A percentile compares a stretch with the other conserved stretches of the same genome.
These are phyloP conservation scores for Sceloporus tristichus DNA, from an alignment of 2,113 vertebrate species.

Conservation along the genomic window DNA sequence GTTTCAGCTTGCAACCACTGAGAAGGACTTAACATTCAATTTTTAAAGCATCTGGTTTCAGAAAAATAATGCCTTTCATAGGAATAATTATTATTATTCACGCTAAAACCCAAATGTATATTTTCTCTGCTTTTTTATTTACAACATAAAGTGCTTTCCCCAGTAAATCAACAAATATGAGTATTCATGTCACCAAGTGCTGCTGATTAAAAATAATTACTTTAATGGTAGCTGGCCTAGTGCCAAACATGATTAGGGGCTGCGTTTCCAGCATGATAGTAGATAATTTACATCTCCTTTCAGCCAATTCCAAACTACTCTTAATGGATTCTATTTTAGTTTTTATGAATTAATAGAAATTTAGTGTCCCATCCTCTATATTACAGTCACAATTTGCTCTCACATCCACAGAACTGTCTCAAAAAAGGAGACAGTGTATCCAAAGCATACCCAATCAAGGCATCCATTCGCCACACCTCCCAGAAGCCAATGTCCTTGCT, in stretches of 20 bases:
- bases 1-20: background rate
- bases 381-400: conserved; percentile 73
- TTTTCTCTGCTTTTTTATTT: conserved; percentile 83
- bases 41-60: conserved; percentile 43
- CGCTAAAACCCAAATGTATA: conserved; percentile 78
- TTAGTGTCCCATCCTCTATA: conserved; percentile 73
- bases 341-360: conserved; percentile 86
- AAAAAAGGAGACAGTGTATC: conserved; percentile 54
- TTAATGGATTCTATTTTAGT: conserved; percentile 86
- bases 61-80: conserved; percentile 59
- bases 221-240: conserved; percentile 84
- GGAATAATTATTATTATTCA: conserved; percentile 78
- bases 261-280: conserved; percentile 79
- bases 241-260: conserved; percentile 83
- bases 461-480: background rate
- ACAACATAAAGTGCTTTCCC: conserved; percentile 83
- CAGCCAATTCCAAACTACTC: conserved; percentile 73
- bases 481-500: conserved; percentile 44
- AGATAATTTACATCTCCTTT: conserved; percentile 84
- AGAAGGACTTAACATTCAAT: background rate
- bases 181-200: conserved; percentile 87
- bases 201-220: conserved; percentile 90
- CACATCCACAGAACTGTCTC: conserved; percentile 62
- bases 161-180: conserved; percentile 88
- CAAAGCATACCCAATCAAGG: conserved; percentile 58